Conservation (phyloP, 2,888 invertebrate species). For the Mechanitis mazaeus region DNA sequence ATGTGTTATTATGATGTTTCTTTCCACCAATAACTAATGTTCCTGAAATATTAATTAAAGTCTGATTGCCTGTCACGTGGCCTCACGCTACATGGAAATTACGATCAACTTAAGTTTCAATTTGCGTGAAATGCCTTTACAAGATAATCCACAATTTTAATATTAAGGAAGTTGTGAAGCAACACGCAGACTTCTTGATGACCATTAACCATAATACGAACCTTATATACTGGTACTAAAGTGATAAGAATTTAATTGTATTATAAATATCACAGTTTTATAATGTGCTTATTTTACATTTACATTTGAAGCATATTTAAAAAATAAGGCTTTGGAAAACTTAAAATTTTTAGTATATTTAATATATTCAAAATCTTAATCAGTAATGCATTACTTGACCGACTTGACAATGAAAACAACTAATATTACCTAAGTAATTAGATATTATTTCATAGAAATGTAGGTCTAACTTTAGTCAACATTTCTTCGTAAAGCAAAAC, state of each 20-base stretch:
- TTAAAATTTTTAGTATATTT: too few species aligned
- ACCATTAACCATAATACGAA: neutral
- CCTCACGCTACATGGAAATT: constrained; percentile 26
- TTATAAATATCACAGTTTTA: neutral
- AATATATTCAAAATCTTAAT: too few species aligned
- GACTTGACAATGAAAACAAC: too few species aligned
- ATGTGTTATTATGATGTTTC: constrained; percentile 42
- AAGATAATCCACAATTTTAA: constrained; percentile 5
- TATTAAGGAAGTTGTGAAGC: constrained; percentile 7
- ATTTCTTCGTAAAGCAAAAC: constrained; percentile 7
- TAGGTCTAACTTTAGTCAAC: neutral
- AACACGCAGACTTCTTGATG: neutral
- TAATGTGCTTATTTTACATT: neutral
- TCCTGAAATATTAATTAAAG: constrained; percentile 23
- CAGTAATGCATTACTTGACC: too few species aligned
- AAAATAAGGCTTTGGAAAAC: too few species aligned
- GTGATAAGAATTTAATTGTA: neutral
- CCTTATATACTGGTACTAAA: neutral
- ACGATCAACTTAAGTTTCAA: constrained; percentile 27
- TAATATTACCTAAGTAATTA: too few species aligned
- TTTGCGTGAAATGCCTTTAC: constrained; percentile 25
- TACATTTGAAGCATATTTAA: neutral
- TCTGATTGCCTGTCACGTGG: constrained; percentile 41
- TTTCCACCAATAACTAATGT: constrained; percentile 17
- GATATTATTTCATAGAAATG: too few species aligned